Percentiles rank a stretch among this genome's conserved stretches.
phyloP scores from a whole-genome alignment of 2,888 invertebrate species.

The Eupithecia exiguata region DNA sequence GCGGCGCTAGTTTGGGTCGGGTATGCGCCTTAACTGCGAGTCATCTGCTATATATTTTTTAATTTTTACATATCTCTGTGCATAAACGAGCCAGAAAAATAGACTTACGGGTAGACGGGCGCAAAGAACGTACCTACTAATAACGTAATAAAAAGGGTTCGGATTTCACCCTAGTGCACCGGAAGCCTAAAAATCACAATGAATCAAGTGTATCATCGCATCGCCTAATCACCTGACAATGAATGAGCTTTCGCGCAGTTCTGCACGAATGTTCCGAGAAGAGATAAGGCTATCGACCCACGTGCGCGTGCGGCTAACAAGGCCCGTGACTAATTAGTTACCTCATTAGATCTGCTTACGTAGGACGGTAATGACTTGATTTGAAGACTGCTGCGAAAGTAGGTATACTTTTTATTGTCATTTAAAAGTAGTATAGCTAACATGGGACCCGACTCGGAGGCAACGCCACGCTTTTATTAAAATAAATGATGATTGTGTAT shows the following conservation, averaged over 20 bases:
- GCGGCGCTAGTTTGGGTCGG: no score
- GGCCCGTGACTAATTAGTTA: slow-evolving; percentile 1
- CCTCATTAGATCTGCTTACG: not conserved
- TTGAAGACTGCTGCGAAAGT: not conserved
- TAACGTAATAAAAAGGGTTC: not conserved
- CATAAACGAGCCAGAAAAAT: not conserved
- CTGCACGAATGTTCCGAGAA: not conserved
- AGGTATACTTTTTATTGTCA: not conserved
- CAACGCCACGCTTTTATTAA: not conserved
- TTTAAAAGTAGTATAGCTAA: not conserved
- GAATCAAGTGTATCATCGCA: not conserved
- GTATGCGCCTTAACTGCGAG: no score
- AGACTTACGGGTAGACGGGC: not conserved
- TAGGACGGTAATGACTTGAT: not conserved
- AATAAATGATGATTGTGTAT: not conserved
- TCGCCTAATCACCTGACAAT: not conserved
- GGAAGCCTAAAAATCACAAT: not conserved
- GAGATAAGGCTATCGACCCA: slow-evolving; percentile 7
- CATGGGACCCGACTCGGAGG: not conserved
- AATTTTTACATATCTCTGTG: not conserved
- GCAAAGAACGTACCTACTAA: no score
- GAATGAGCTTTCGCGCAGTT: slow-evolving; percentile 6
- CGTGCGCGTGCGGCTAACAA: not conserved
- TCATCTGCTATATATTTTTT: no score
- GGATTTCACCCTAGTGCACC: not conserved